Percentiles rank a stretch among this genome's conserved stretches.
Conservation (phyloP, 1,140 invertebrate species). For the Globodera ellingtonae region DNA sequence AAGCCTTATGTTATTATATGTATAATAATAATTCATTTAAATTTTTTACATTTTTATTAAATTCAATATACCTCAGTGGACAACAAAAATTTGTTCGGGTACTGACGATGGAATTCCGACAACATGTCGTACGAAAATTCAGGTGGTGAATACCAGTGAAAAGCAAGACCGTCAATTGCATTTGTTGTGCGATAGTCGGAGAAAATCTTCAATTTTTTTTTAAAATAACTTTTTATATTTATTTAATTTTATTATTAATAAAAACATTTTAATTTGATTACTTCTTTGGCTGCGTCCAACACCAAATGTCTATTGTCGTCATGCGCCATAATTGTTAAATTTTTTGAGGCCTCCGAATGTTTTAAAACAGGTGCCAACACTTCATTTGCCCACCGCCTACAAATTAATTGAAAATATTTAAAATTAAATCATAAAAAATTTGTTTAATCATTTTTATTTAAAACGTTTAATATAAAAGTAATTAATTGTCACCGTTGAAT, state of each 20-base stretch:
- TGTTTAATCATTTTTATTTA: too few relatives aligned
- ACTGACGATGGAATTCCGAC: conserved; percentile 17
- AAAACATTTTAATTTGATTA: conserved; percentile 10
- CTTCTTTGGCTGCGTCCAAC: conserved; percentile 71
- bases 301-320: conserved; percentile 67
- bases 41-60: not conserved
- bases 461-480: conserved; percentile 68
- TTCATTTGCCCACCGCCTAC: conserved; percentile 51
- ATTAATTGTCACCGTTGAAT: conserved; percentile 66
- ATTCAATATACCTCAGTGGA: conserved; percentile 31
- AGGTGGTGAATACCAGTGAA: conserved; percentile 69
- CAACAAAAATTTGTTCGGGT: conserved; percentile 46
- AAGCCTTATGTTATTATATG: conserved; percentile 1
- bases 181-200: conserved; percentile 19
- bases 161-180: conserved; percentile 62
- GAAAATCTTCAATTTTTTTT: conserved; percentile 28
- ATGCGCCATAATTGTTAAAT: conserved; percentile 58
- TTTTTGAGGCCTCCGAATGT: conserved; percentile 26
- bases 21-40: not conserved
- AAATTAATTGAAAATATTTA: not conserved
- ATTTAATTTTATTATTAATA: too few relatives aligned
- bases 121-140: conserved; percentile 24
- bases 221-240: not conserved
- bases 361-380: conserved; percentile 46
- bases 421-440: not conserved